These are phyloP conservation scores for Thryonomys swinderianus DNA, from an alignment of 2,113 vertebrate species.

Conservation along the genomic window DNA sequence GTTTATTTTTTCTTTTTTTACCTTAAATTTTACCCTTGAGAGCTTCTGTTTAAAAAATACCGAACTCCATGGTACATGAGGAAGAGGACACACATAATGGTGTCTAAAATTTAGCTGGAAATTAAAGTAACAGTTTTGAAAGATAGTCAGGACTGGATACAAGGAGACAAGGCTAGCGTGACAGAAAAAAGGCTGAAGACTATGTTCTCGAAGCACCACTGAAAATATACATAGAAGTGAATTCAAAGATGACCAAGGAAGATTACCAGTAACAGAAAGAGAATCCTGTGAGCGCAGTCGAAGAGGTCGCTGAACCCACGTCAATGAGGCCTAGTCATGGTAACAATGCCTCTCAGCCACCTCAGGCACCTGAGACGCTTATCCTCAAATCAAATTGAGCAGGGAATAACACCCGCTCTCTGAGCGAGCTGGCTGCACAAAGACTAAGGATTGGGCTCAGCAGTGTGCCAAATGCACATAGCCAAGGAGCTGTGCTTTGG, in stretches of 20 bases:
- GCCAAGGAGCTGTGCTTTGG: background rate
- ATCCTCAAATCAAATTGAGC: background rate
- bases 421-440: background rate
- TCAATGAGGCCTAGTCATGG: background rate
- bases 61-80: background rate
- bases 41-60: background rate
- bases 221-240: background rate
- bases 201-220: background rate
- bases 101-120: background rate
- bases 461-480: background rate
- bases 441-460: background rate
- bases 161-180: background rate
- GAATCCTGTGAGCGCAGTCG: background rate
- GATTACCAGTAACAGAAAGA: background rate
- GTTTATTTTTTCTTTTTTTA: background rate
- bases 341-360: background rate
- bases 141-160: background rate
- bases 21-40: background rate
- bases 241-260: background rate
- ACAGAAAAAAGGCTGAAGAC: background rate
- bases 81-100: background rate
- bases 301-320: background rate
- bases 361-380: background rate
- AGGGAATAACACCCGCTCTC: background rate
- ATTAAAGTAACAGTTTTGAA: slow-evolving; percentile 29